phyloP scores from a whole-genome alignment of 2,888 invertebrate species.

The Ormyrus labotus region DNA sequence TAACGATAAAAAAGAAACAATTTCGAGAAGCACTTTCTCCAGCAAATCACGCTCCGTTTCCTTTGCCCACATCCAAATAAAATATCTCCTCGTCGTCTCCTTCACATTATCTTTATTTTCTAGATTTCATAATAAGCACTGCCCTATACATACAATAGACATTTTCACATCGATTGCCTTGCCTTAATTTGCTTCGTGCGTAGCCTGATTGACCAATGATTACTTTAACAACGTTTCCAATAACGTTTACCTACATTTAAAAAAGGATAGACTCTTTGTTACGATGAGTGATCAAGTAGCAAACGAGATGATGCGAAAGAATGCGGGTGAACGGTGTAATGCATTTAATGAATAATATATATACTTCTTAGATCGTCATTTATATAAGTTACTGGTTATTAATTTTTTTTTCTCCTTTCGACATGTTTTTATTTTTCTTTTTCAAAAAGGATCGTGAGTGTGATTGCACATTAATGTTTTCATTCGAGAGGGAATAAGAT shows the following conservation, averaged over 20 bases:
- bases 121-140: conserved; percentile 45
- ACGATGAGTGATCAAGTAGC: conserved; percentile 59
- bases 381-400: conserved; percentile 49
- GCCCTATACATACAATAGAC: conserved; percentile 52
- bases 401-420: conserved; percentile 48
- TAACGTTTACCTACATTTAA: conserved; percentile 47
- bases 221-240: conserved; percentile 54
- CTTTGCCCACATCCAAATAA: conserved; percentile 1
- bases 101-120: conserved; percentile 25
- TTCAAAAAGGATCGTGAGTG: conserved; percentile 42
- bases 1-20: conserved; percentile 70
- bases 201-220: conserved; percentile 52
- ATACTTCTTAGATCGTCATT: conserved; percentile 35
- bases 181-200: conserved; percentile 46
- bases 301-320: conserved; percentile 58
- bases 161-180: conserved; percentile 51
- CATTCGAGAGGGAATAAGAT: conserved; percentile 30
- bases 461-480: conserved; percentile 46
- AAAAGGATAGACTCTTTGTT: conserved; percentile 58
- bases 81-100: conserved; percentile 4
- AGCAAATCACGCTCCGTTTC: conserved; percentile 43
- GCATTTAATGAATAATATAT: conserved; percentile 42
- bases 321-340: conserved; percentile 55
- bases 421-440: conserved; percentile 46
- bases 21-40: conserved; percentile 63